Evolutionary conservation across 2,888 invertebrate genomes (phyloP).

Genomic region (Patella ulyssiponensis): DNA sequence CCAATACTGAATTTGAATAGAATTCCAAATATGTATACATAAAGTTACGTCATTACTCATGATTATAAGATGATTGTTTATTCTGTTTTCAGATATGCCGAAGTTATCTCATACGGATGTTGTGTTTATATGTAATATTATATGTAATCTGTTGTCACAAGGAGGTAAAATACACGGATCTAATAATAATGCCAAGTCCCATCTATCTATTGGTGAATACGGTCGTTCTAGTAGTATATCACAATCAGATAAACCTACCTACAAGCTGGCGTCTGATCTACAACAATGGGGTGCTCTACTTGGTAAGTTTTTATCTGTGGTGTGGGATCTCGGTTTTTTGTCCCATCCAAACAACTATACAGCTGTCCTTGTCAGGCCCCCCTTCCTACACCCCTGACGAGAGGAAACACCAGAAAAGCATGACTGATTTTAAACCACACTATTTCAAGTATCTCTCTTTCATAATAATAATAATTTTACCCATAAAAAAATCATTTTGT

Average conservation of each 20-base stretch:
- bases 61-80: no score
- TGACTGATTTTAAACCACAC: no score
- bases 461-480: no score
- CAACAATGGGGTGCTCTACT: constrained; percentile 75
- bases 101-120: constrained; percentile 91
- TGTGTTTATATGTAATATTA: constrained; percentile 89
- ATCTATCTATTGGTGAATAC: constrained; percentile 62
- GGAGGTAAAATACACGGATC: constrained; percentile 52
- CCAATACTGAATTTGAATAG: no score
- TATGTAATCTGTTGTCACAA: constrained; percentile 84
- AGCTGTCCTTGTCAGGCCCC: no score
- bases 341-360: no score
- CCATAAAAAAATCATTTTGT: neutral
- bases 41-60: no score
- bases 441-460: no score
- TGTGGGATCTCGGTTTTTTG: no score
- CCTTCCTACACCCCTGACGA: no score
- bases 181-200: constrained; percentile 65
- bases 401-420: no score
- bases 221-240: constrained; percentile 61
- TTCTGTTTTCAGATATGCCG: constrained; percentile 83
- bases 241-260: constrained; percentile 47
- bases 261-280: constrained; percentile 53
- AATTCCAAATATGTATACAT: no score
- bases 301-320: constrained; percentile 64